These are phyloP conservation scores for Amyelois transitella DNA, from an alignment of 1,140 invertebrate genomes.

Conservation along the genomic window DNA sequence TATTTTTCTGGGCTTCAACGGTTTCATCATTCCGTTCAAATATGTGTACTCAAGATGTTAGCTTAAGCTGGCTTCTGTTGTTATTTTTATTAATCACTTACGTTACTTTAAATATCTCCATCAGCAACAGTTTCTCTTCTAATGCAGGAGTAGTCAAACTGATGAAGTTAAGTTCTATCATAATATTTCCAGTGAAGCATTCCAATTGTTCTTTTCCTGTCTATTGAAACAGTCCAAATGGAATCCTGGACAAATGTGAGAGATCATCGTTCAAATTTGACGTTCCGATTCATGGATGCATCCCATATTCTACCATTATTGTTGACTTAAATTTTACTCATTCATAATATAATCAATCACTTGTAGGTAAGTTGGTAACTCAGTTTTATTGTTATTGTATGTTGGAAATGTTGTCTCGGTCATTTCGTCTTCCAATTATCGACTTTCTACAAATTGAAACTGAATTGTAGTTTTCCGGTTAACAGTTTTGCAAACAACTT, in stretches of 20 bases:
- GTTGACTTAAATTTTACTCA: conserved; percentile 27
- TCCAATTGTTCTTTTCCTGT: conserved; percentile 6
- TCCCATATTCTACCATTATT: conserved; percentile 39
- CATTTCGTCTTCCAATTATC: conserved; percentile 37
- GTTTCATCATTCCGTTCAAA: conserved; percentile 53
- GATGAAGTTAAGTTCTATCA: conserved; percentile 19
- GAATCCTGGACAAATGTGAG: conserved; percentile 30
- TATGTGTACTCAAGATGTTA: conserved; percentile 17
- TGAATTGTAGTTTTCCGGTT: conserved; percentile 29
- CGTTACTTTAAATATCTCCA: background rate
- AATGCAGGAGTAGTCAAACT: conserved; percentile 16
- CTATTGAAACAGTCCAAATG: conserved; percentile 29
- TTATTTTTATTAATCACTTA: background rate
- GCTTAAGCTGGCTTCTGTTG: background rate
- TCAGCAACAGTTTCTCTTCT: background rate
- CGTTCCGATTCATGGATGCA: conserved; percentile 26
- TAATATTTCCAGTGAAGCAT: conserved; percentile 22
- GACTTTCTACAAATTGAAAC: conserved; percentile 53
- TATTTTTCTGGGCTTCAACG: conserved; percentile 54
- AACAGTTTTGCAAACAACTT: conserved; percentile 48
- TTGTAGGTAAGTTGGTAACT: conserved; percentile 19
- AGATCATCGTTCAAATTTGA: conserved; percentile 52
- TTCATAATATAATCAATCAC: conserved; percentile 45
- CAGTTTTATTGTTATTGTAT: conserved; percentile 9
- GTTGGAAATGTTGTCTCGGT: conserved; percentile 17